Evolutionary conservation across 2,888 invertebrate genomes (phyloP).

Genomic region (Apamea epomidion): DNA sequence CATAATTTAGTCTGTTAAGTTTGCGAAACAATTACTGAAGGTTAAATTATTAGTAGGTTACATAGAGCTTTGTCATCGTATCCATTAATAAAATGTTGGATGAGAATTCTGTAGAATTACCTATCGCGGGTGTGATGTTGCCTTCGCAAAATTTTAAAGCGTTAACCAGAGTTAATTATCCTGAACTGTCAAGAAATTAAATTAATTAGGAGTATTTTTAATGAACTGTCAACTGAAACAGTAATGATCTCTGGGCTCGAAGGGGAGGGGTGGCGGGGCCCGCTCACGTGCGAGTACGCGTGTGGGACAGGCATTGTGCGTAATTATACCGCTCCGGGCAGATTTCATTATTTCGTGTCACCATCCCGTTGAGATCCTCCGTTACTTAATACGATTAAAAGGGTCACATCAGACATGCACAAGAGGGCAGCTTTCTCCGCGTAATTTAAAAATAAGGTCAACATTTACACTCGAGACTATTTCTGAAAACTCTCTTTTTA

Average conservation of each 20-base stretch:
- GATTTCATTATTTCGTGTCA: constrained; percentile 84
- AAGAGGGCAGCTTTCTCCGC: constrained; percentile 72
- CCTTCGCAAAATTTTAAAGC: background rate
- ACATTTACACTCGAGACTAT: constrained; percentile 67
- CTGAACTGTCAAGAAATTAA: constrained; percentile 41
- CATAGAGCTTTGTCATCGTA: background rate
- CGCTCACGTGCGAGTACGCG: constrained; percentile 63
- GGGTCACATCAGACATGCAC: constrained; percentile 78
- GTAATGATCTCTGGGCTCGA: constrained; percentile 50
- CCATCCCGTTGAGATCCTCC: constrained; percentile 78
- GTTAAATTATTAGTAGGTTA: background rate
- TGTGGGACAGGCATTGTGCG: constrained; percentile 77
- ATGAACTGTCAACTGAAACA: constrained; percentile 68
- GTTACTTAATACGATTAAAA: constrained; percentile 84
- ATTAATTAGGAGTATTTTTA: constrained; percentile 66
- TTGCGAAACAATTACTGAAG: background rate
- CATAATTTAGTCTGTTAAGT: background rate
- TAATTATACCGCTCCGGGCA: constrained; percentile 81
- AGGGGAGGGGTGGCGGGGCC: constrained; percentile 4
- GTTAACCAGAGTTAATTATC: background rate
- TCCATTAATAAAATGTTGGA: background rate
- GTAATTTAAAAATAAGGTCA: constrained; percentile 76
- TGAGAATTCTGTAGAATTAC: background rate
- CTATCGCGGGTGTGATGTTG: background rate
- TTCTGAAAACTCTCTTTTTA: constrained; percentile 54